Conservation (phyloP, 2,797 vertebrate genomes). For the Halcyon leucocephala region DNA sequence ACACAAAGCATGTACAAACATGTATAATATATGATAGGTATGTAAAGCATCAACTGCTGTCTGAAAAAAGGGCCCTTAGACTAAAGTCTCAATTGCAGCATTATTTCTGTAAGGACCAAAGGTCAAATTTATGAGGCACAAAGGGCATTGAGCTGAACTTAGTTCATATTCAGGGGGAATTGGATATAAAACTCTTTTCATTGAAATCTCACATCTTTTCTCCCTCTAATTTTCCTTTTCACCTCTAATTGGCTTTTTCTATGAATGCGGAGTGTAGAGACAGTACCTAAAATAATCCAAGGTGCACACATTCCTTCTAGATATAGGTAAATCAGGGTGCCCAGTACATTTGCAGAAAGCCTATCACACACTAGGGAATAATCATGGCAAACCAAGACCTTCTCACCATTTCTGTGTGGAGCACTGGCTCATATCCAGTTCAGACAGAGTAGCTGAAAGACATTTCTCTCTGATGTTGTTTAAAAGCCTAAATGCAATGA, state of each 20-base stretch:
- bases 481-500: conserved; percentile 57
- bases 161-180: not conserved
- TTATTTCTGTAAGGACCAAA: not conserved
- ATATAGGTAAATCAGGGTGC: not conserved
- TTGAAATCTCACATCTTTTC: not conserved
- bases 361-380: not conserved
- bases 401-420: not conserved
- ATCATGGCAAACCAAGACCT: not conserved
- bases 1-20: not conserved
- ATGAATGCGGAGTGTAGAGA: not conserved
- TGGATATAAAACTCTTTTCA: not conserved
- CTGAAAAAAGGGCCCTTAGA: not conserved
- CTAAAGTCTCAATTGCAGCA: not conserved
- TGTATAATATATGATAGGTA: not conserved
- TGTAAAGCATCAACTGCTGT: not conserved
- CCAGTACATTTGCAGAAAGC: not conserved
- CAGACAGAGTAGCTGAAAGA: conserved; percentile 24
- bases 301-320: not conserved
- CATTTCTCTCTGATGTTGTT: conserved; percentile 45
- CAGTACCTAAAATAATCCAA: not conserved
- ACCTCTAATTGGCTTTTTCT: not conserved
- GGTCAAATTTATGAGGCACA: not conserved
- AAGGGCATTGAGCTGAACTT: not conserved
- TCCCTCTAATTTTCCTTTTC: not conserved
- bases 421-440: conserved; percentile 1